Evolutionary conservation across 1,140 invertebrate genomes (phyloP).

Genomic region (Macrobrachium rosenbergii): DNA sequence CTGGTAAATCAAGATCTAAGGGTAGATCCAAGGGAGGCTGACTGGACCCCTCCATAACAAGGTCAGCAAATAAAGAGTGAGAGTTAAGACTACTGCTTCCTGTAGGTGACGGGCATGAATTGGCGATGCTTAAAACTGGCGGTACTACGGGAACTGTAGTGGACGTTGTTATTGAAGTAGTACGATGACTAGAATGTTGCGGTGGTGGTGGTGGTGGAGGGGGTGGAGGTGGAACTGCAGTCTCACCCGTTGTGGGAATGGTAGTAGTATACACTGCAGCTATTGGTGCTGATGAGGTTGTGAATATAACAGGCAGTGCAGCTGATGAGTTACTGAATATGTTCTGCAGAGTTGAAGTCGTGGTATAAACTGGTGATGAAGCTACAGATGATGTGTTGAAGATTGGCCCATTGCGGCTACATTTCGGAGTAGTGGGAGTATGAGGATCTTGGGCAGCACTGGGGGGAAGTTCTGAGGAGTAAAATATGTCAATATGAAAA

Average conservation of each 20-base stretch:
- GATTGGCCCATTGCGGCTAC: constrained; percentile 26
- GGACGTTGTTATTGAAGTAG: constrained; percentile 72
- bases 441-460: constrained; percentile 85
- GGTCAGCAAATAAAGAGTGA: constrained; percentile 63
- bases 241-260: neutral
- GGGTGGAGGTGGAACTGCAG: constrained; percentile 67
- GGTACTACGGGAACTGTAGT: constrained; percentile 64
- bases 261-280: constrained; percentile 18
- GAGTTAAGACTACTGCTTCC: constrained; percentile 37
- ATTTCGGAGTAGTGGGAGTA: constrained; percentile 76
- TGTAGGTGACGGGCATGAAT: constrained; percentile 37
- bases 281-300: constrained; percentile 33
- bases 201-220: constrained; percentile 72
- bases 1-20: constrained; percentile 66
- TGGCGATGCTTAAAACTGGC: constrained; percentile 6
- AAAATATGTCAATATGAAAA: constrained; percentile 7
- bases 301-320: constrained; percentile 28
- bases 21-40: constrained; percentile 67
- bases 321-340: constrained; percentile 69
- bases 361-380: constrained; percentile 70
- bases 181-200: constrained; percentile 59
- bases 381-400: constrained; percentile 68
- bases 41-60: constrained; percentile 66
- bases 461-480: constrained; percentile 81
- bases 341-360: constrained; percentile 68